Evolutionary conservation across 2,888 invertebrate genomes (phyloP).

Genomic region (Byasa hedistus): DNA sequence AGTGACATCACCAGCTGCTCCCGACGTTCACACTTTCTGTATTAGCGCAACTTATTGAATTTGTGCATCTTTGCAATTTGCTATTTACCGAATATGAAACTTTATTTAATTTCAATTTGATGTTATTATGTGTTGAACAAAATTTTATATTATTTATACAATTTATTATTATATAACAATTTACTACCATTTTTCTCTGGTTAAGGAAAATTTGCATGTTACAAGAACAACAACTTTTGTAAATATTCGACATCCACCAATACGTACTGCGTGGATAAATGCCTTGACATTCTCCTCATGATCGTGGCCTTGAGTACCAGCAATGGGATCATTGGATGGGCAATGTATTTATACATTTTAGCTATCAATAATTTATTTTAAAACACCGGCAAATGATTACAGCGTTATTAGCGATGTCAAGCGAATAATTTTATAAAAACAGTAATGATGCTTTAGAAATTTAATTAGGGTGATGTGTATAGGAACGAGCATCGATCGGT

Average conservation of each 20-base stretch:
- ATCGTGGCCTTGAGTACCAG: too few species aligned
- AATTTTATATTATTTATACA: not conserved
- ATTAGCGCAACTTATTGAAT: constrained; percentile 29
- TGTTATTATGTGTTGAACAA: not conserved
- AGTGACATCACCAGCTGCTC: constrained; percentile 23
- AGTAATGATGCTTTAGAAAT: too few species aligned
- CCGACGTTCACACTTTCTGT: constrained; percentile 22
- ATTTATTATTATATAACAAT: not conserved
- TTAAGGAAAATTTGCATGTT: too few species aligned
- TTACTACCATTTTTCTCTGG: too few species aligned
- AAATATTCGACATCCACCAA: too few species aligned
- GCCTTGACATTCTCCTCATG: too few species aligned
- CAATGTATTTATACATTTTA: too few species aligned
- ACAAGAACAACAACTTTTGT: too few species aligned
- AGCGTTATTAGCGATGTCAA: not conserved
- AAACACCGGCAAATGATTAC: too few species aligned
- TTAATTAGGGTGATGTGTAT: constrained; percentile 32
- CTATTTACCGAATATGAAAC: constrained; percentile 7
- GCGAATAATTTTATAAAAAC: not conserved
- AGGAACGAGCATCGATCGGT: constrained; percentile 37
- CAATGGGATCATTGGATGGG: too few species aligned
- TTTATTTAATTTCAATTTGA: not conserved
- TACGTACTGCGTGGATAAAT: too few species aligned
- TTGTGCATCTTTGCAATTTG: constrained; percentile 26
- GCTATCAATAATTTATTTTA: too few species aligned